These are phyloP conservation scores for Nesometra sesokonis DNA, from an alignment of 35 echinoderm and acorn worm genomes.

Conservation along the genomic window DNA sequence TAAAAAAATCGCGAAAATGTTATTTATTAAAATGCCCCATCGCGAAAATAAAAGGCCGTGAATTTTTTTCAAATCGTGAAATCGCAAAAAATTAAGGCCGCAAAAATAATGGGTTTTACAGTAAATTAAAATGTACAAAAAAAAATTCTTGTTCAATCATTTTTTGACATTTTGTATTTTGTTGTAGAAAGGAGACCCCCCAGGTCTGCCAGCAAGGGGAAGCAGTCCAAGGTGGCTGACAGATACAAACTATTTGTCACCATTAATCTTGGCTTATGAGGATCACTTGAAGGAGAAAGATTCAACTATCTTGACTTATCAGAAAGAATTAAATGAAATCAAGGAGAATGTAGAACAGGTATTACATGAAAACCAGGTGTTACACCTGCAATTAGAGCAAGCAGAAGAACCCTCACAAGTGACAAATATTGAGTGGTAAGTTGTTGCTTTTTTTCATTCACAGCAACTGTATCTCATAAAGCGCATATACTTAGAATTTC, in stretches of 20 bases:
- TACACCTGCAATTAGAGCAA: constrained; percentile 63
- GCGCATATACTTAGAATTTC: too few species aligned
- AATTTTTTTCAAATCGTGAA: not conserved
- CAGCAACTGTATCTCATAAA: too few species aligned
- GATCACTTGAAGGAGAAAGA: constrained; percentile 71
- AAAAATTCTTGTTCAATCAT: not conserved
- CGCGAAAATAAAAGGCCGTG: too few species aligned
- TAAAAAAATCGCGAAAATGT: too few species aligned
- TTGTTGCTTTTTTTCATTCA: too few species aligned
- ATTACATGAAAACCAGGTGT: constrained; percentile 74
- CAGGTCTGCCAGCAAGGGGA: constrained; percentile 73
- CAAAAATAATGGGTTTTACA: too few species aligned
- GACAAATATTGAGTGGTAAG: constrained; percentile 55
- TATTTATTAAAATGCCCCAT: too few species aligned
- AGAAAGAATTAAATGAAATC: constrained; percentile 61
- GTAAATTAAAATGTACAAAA: not conserved
- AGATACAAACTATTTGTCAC: constrained; percentile 82
- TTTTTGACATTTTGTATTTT: not conserved
- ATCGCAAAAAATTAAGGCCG: too few species aligned
- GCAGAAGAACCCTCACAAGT: constrained; percentile 30
- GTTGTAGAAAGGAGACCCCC: constrained; percentile 77
- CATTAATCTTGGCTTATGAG: constrained; percentile 76
- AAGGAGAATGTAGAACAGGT: constrained; percentile 61
- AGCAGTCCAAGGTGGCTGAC: constrained; percentile 74
- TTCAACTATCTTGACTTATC: constrained; percentile 21